phyloP scores from a whole-genome alignment of 1,140 invertebrate genomes.

The Dinothrombium tinctorium region DNA sequence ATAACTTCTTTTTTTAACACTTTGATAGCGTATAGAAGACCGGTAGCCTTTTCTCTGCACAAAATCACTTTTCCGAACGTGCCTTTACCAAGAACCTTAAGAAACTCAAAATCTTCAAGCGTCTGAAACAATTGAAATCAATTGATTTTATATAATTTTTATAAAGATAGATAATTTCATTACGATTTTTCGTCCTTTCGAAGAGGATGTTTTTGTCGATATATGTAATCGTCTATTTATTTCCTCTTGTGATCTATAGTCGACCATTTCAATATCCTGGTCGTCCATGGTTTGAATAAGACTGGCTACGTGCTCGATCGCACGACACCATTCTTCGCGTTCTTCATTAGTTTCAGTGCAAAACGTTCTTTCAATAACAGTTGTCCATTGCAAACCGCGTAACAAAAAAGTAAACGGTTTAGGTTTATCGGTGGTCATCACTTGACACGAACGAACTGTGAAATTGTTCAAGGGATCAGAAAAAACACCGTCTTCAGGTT shows the following conservation, averaged over 20 bases:
- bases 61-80: conserved; percentile 99
- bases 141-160: conserved; percentile 3
- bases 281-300: conserved; percentile 1
- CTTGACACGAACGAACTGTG: conserved; percentile 81
- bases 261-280: conserved; percentile 12
- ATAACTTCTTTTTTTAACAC: conserved; percentile 98
- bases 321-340: conserved; percentile 15
- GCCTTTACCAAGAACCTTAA: conserved; percentile 90
- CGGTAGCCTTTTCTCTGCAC: conserved; percentile 79
- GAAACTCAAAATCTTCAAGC: conserved; percentile 72
- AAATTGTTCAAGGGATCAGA: conserved; percentile 90
- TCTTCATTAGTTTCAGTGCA: conserved; percentile 56
- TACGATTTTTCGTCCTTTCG: conserved; percentile 50
- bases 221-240: conserved; percentile 26
- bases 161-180: conserved; percentile 18
- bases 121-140: conserved; percentile 31
- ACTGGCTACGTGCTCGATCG: conserved; percentile 8
- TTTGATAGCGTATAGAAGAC: conserved; percentile 90
- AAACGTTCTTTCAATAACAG: conserved; percentile 92
- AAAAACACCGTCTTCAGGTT: conserved; percentile 46
- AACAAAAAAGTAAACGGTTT: conserved; percentile 93
- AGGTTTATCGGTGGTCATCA: conserved; percentile 81
- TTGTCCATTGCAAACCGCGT: conserved; percentile 86
- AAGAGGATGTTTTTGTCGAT: conserved; percentile 36
- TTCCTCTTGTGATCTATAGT: conserved; percentile 8